Conservation (phyloP, 2,113 vertebrate species). For the Sinosuthora webbiana region DNA sequence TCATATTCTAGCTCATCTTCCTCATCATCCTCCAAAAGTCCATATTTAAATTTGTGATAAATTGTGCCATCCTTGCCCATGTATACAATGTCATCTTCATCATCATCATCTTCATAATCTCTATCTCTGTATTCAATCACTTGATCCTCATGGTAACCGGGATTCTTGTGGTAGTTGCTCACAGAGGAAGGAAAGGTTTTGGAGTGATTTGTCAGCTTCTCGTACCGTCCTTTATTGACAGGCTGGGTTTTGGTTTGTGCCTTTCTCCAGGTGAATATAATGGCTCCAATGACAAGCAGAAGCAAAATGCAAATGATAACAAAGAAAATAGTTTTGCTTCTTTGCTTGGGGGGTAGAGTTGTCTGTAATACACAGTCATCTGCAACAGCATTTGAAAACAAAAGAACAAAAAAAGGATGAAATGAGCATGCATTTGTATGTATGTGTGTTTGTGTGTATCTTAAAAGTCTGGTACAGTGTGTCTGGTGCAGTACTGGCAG, state of each 20-base stretch:
- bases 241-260: slow-evolving; percentile 55
- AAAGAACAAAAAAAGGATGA: not conserved
- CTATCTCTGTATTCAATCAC: slow-evolving; percentile 82
- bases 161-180: slow-evolving; percentile 58
- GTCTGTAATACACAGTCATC: slow-evolving; percentile 80
- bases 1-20: slow-evolving; percentile 89
- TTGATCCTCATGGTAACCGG: slow-evolving; percentile 75
- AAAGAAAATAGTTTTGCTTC: slow-evolving; percentile 47
- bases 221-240: slow-evolving; percentile 72
- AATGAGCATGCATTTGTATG: not conserved
- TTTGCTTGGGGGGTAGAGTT: not conserved
- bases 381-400: slow-evolving; percentile 18
- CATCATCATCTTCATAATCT: slow-evolving; percentile 76
- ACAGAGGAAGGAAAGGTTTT: slow-evolving; percentile 50
- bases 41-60: slow-evolving; percentile 90
- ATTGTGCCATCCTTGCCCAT: slow-evolving; percentile 91
- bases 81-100: slow-evolving; percentile 90
- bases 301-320: slow-evolving; percentile 72
- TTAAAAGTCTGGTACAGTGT: not conserved
- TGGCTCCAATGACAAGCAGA: slow-evolving; percentile 69
- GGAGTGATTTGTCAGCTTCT: slow-evolving; percentile 75
- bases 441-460: not conserved
- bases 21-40: slow-evolving; percentile 84
- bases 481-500: fast-evolving
- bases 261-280: slow-evolving; percentile 76